Conservation (phyloP, 2,888 invertebrate species). For the Tetranychus piercei region DNA sequence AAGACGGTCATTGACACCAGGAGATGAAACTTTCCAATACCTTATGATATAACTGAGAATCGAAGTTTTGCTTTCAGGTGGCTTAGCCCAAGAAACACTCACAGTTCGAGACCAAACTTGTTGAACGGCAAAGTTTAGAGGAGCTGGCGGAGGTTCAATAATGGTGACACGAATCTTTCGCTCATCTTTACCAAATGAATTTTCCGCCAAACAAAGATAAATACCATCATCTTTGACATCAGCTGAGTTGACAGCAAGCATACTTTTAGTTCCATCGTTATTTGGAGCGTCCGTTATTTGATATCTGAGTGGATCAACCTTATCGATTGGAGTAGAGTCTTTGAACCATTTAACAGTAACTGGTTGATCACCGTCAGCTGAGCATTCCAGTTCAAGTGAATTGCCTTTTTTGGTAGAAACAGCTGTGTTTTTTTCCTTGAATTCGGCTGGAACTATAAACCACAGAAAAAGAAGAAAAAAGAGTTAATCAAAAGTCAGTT, state of each 20-base stretch:
- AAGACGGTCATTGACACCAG: conserved; percentile 24
- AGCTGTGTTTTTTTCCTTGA: conserved; percentile 26
- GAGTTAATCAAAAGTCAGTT: too few relatives aligned
- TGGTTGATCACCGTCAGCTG: conserved; percentile 26
- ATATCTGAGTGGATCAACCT: background rate
- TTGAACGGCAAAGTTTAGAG: background rate
- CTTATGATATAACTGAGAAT: background rate
- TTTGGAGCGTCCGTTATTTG: conserved; percentile 24
- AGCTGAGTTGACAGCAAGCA: conserved; percentile 25
- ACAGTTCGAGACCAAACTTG: conserved; percentile 3
- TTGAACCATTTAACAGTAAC: conserved; percentile 26
- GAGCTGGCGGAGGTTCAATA: conserved; percentile 18
- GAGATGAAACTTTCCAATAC: conserved; percentile 17
- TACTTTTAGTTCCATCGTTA: conserved; percentile 26
- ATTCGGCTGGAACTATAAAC: conserved; percentile 26
- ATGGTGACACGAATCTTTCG: conserved; percentile 26
- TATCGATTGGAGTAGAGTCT: conserved; percentile 18
- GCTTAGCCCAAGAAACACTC: background rate
- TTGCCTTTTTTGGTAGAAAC: conserved; percentile 25
- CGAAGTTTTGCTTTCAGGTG: background rate
- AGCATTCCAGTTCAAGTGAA: conserved; percentile 24
- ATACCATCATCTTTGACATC: conserved; percentile 26
- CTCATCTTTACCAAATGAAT: conserved; percentile 26
- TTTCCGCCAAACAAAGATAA: conserved; percentile 26
- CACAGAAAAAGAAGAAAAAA: too few relatives aligned